phyloP scores from a whole-genome alignment of 2,888 invertebrate species.

The Adelphocoris suturalis region DNA sequence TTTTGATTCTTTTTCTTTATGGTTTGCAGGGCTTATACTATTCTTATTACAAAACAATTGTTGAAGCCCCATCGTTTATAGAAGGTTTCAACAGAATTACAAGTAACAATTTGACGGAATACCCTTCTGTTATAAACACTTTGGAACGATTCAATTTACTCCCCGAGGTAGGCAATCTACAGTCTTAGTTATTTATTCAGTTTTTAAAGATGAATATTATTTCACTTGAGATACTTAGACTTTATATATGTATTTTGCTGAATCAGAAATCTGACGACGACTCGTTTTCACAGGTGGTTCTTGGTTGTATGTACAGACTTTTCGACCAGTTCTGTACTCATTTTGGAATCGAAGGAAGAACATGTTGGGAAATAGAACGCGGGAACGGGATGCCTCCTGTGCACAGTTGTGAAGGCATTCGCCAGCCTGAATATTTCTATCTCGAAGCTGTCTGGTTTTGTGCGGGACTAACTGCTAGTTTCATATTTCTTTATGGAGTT shows the following conservation, averaged over 20 bases:
- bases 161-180: slow-evolving; percentile 84
- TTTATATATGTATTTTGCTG: background rate
- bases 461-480: slow-evolving; percentile 85
- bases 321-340: slow-evolving; percentile 79
- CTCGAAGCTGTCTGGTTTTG: slow-evolving; percentile 87
- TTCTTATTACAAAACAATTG: slow-evolving; percentile 91
- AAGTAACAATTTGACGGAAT: slow-evolving; percentile 89
- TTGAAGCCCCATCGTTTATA: slow-evolving; percentile 83
- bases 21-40: slow-evolving; percentile 87
- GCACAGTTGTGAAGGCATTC: slow-evolving; percentile 88
- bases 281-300: slow-evolving; percentile 77
- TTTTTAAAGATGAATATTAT: background rate
- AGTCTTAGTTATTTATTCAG: too few relatives aligned
- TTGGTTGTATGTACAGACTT: slow-evolving; percentile 81
- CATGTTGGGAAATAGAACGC: slow-evolving; percentile 82
- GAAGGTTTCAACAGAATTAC: slow-evolving; percentile 84
- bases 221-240: background rate
- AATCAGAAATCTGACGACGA: slow-evolving; percentile 76
- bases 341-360: slow-evolving; percentile 79
- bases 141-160: slow-evolving; percentile 90
- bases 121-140: slow-evolving; percentile 89
- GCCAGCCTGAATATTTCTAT: slow-evolving; percentile 91
- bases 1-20: slow-evolving; percentile 45
- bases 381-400: slow-evolving; percentile 83
- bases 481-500: slow-evolving; percentile 85